Conservation (phyloP, 2,888 invertebrate species). For the Campopleginae sp. region DNA sequence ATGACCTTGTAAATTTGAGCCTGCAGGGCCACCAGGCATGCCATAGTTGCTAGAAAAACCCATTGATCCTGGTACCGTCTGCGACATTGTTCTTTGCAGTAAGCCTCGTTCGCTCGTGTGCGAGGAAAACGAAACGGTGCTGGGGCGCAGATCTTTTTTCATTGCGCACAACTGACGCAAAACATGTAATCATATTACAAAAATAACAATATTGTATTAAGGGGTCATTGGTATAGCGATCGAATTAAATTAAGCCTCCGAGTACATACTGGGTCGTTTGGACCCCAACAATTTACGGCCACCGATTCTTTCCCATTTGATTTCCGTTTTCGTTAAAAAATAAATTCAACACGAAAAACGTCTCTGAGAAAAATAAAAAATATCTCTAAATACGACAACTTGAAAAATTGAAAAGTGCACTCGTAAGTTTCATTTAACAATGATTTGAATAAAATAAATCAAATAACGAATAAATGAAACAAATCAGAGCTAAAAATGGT, state of each 20-base stretch:
- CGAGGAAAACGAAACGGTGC: conserved; percentile 74
- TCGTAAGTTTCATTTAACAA: no score
- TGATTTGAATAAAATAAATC: no score
- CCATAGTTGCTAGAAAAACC: conserved; percentile 61
- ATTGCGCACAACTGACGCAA: conserved; percentile 89
- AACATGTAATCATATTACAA: conserved; percentile 60
- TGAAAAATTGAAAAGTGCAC: no score
- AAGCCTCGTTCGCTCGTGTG: conserved; percentile 70
- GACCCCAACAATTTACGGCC: no score
- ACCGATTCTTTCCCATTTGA: no score
- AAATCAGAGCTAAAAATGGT: neutral
- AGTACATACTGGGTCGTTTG: no score
- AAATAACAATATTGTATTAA: conserved; percentile 59
- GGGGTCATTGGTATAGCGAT: neutral
- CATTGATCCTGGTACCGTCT: conserved; percentile 68
- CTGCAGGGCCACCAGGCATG: conserved; percentile 60
- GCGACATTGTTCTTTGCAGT: conserved; percentile 76
- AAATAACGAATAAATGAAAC: neutral
- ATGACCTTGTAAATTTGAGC: conserved; percentile 63
- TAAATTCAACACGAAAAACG: no score
- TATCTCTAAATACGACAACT: no score
- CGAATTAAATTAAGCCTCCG: no score
- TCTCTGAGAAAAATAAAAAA: no score
- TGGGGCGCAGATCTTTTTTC: conserved; percentile 92
- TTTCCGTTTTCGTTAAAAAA: no score